Percentiles rank a stretch among this genome's conserved stretches.
These are phyloP conservation scores for Aphelenchoides bicaudatus DNA, from an alignment of 2,888 invertebrate species.

Conservation along the genomic window DNA sequence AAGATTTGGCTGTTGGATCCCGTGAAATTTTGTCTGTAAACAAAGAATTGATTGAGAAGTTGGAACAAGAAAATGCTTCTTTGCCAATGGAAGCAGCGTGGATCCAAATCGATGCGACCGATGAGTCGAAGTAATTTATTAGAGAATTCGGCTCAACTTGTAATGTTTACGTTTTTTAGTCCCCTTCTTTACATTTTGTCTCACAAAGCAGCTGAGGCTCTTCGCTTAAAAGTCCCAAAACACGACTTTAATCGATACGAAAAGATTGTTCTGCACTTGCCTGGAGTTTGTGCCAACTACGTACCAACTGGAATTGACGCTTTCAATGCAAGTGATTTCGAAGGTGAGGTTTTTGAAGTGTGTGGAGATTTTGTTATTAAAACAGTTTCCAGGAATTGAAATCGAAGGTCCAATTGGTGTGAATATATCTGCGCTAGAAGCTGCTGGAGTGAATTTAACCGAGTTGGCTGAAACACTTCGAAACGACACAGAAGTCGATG, in stretches of 20 bases:
- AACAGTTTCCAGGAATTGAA: slow-evolving; percentile 43
- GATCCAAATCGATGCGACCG: slow-evolving; percentile 50
- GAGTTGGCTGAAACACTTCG: slow-evolving; percentile 57
- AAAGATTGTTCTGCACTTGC: slow-evolving; percentile 48
- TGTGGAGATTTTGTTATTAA: neutral
- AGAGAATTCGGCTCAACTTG: too few relatives aligned
- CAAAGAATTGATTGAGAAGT: slow-evolving; percentile 33
- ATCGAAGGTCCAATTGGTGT: slow-evolving; percentile 59
- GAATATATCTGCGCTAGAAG: slow-evolving; percentile 53
- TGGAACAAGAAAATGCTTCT: slow-evolving; percentile 27
- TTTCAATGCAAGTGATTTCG: slow-evolving; percentile 54
- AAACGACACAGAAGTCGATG: slow-evolving; percentile 60
- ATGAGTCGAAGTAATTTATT: slow-evolving; percentile 42
- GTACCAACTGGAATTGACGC: slow-evolving; percentile 52
- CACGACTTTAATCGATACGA: slow-evolving; percentile 45
- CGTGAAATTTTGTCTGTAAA: slow-evolving; percentile 29
- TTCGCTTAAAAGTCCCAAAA: slow-evolving; percentile 40
- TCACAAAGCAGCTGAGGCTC: slow-evolving; percentile 36
- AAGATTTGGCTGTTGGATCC: slow-evolving; percentile 24
- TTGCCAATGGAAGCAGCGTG: slow-evolving; percentile 32
- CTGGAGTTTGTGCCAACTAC: slow-evolving; percentile 56
- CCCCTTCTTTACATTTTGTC: slow-evolving; percentile 44
- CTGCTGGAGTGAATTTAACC: slow-evolving; percentile 53
- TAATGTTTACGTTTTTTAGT: slow-evolving; percentile 30
- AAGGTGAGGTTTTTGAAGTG: slow-evolving; percentile 41